phyloP scores from a whole-genome alignment of 2,797 vertebrate genomes.

The Coregonus sp. region DNA sequence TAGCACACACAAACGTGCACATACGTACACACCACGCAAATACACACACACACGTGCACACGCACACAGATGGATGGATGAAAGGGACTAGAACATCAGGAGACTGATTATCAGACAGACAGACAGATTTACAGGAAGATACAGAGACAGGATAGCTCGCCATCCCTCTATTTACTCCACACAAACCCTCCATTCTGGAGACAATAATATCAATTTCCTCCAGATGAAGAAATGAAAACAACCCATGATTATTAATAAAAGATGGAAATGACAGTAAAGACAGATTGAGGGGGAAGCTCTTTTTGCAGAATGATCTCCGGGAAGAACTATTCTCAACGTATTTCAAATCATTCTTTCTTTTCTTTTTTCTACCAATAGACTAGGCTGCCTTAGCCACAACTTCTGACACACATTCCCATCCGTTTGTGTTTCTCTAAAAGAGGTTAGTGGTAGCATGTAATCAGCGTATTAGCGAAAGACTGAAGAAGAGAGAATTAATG shows the following conservation, averaged over 20 bases:
- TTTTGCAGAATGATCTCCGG: neutral
- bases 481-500: neutral
- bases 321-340: neutral
- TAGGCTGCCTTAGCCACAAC: neutral
- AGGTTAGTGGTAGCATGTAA: neutral
- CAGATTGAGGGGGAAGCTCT: neutral
- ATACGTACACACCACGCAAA: slow-evolving; percentile 35
- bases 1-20: neutral
- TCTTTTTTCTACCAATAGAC: no score
- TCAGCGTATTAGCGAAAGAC: neutral
- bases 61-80: slow-evolving; percentile 49
- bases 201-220: neutral
- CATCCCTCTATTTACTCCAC: neutral
- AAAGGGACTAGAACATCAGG: neutral
- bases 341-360: neutral
- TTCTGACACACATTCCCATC: slow-evolving; percentile 33
- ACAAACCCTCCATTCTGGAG: neutral
- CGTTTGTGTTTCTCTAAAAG: neutral
- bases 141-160: neutral
- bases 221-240: neutral
- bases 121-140: slow-evolving; percentile 40
- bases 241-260: neutral
- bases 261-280: neutral
- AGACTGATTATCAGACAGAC: slow-evolving; percentile 23
- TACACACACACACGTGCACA: slow-evolving; percentile 38